Percentiles rank a stretch among this genome's conserved stretches.
These are phyloP conservation scores for Meliscaeva auricollis DNA, from an alignment of 2,888 invertebrate genomes.

Conservation along the genomic window DNA sequence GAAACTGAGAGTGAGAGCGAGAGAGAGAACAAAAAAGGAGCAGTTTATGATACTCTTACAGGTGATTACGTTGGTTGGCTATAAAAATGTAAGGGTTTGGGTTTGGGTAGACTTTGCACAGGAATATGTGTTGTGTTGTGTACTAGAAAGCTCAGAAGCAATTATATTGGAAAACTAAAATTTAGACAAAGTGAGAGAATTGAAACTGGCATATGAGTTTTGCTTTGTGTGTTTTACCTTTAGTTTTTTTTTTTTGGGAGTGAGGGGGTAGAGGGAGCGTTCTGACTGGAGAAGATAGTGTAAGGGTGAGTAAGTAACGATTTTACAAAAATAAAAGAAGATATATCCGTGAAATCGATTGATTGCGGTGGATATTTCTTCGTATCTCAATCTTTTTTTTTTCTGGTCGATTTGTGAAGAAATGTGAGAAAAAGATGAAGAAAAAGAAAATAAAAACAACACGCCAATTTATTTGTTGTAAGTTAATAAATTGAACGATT, in stretches of 20 bases:
- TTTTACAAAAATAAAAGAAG: slow-evolving; percentile 1
- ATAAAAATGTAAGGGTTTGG: background rate
- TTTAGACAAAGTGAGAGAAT: slow-evolving; percentile 37
- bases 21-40: slow-evolving; percentile 49
- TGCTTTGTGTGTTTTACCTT: slow-evolving; percentile 3
- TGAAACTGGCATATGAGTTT: slow-evolving; percentile 36
- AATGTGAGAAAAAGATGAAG: background rate
- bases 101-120: background rate
- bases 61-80: slow-evolving; percentile 67
- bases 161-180: slow-evolving; percentile 62
- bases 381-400: slow-evolving; percentile 31
- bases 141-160: slow-evolving; percentile 34
- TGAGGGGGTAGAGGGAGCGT: background rate
- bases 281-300: background rate
- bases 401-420: slow-evolving; percentile 34
- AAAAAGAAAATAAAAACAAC: background rate
- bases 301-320: slow-evolving; percentile 48
- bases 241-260: background rate
- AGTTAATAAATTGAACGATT: slow-evolving; percentile 23
- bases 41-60: slow-evolving; percentile 72
- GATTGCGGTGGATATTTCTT: slow-evolving; percentile 16
- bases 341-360: slow-evolving; percentile 61
- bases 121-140: too few relatives aligned
- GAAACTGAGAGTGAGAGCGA: slow-evolving; percentile 15
- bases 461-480: background rate